Base-by-base conservation (phyloP, 1,140 invertebrate species). In the Diorhabda carinulata region DNA sequence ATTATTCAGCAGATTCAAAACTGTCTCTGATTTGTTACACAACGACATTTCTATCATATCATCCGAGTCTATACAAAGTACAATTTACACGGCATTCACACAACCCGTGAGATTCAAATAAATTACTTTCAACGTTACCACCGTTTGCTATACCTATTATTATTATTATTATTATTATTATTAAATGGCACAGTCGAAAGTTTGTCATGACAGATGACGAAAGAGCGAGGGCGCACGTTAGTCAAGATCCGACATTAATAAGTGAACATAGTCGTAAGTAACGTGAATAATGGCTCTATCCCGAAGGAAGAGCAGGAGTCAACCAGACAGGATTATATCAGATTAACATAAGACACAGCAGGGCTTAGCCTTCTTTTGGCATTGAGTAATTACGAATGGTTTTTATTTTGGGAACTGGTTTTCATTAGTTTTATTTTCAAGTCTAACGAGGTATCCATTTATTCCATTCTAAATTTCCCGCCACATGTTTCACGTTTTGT, bases 331-430 rank as follows among this genome's bases (percentile, higher is more conserved):
- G 79, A 80, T 80, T 80, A 79, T 75, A 68, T 72, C 71, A 72
- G 79, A 80, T 80, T 80, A 79, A 80, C 79, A 80, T 80, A 80
- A 80, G 79, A 79, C 79, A 79, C 78, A 80, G 77, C 76, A 71
- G 72, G 73, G 79, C 77, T 80, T 79, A 77, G 72, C 77, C 72
- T 80, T 78, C 73, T 73, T 69, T 66, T 80, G 78, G 78, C 78
- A 79, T 76, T 80, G 78, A 80, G 74, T 80, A 80, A 80, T 80
- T 80, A 78, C 78, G 64, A 64, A 63, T 63, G 61, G 73, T 68
- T 73, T 77, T 78, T 78, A 68, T 69, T 72, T 71, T 72, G 45
- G 61, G 68, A 58, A 25, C 25, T 25, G 25, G 25, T 25, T 25
- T 25, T 25, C 25, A 25, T 25, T 25, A 25, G 25, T 25, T 25